phyloP scores from a whole-genome alignment of 1,140 invertebrate genomes.

The Adoxophyes honmai region DNA sequence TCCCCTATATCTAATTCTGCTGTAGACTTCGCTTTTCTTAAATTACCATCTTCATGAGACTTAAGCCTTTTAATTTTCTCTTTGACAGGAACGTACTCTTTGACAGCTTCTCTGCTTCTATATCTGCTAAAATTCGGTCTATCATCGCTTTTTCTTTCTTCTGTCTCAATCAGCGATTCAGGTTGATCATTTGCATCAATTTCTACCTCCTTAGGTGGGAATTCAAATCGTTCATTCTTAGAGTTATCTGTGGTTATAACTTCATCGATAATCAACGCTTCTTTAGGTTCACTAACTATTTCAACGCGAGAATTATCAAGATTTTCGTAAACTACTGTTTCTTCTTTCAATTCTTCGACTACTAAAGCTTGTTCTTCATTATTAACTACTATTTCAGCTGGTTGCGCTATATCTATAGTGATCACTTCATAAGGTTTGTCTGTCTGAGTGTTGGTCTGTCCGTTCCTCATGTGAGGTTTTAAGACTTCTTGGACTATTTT shows the following conservation, averaged over 20 bases:
- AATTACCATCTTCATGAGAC: background rate
- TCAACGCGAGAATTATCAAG: background rate
- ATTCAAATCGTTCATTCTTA: too few species aligned
- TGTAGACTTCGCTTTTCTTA: slow-evolving; percentile 35
- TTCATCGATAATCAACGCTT: background rate
- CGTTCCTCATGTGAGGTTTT: slow-evolving; percentile 13
- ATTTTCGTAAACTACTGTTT: background rate
- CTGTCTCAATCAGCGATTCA: background rate
- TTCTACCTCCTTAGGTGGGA: background rate
- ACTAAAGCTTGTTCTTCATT: background rate
- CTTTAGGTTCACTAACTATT: background rate
- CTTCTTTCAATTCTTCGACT: slow-evolving; percentile 3
- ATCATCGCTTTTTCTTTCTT: slow-evolving; percentile 21
- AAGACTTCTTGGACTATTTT: slow-evolving; percentile 31
- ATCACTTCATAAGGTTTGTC: background rate
- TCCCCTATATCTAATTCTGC: slow-evolving; percentile 48
- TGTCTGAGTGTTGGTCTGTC: slow-evolving; percentile 7
- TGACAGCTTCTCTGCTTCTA: background rate
- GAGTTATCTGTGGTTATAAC: background rate
- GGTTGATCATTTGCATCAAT: background rate
- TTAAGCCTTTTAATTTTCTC: slow-evolving; percentile 16
- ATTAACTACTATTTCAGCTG: background rate
- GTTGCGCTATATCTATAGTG: background rate
- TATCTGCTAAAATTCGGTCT: too few species aligned
- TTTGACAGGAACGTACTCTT: slow-evolving; percentile 8